Base-by-base conservation (phyloP, 2,797 vertebrate species). In the Darevskia nairensis region DNA sequence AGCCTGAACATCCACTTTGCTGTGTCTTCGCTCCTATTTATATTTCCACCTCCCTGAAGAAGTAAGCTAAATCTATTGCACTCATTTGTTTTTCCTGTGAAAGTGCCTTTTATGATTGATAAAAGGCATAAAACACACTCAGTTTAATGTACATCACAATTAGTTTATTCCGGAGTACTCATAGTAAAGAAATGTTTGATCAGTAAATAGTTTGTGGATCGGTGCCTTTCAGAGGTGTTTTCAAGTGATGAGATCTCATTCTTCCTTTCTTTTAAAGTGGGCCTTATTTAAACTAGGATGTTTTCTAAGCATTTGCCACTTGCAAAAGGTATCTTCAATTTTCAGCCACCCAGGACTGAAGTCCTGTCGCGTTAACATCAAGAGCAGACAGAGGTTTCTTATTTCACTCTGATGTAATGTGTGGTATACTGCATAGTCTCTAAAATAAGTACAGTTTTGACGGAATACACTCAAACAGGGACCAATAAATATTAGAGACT, bases 401-500 rank as follows among this genome's bases (percentile, higher is more conserved):
- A 80, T 93, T 96, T 95, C 92, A 92, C 90, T 95, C 92, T 91
- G 90, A 87, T 84, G 90, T 92, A 95, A 89, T 88, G 88, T 86
- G 79, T 94, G 90, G 93, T 93, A 88, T 91, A 92, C 90, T 91
- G 87, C 91, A 59, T 85, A 21, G 90, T 92, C 93, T 94, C 86
- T 92, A 90, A 95, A 92, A 93, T 91, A 95, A 95, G 95, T 95
- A 97, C 94, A 93, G 91, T 97, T 97, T 96, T 96, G 93, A 96
- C 92, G 93, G 94, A 96, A 93, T 95, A 95, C 90, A 94, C 94
- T 95, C 94, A 95, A 89, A 96, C 94, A 95, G 93, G 93, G 95
- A 92, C 93, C 94, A 91, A 96, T 97, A 97, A 97, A 97, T 97
- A 97, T 94, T 94, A 96, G 95, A 95, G 85, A 85, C 95, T 88